A percentile compares a stretch with the other conserved stretches of the same genome.
Conservation (phyloP, 2,888 invertebrate species). For the Melanotus villosus region DNA sequence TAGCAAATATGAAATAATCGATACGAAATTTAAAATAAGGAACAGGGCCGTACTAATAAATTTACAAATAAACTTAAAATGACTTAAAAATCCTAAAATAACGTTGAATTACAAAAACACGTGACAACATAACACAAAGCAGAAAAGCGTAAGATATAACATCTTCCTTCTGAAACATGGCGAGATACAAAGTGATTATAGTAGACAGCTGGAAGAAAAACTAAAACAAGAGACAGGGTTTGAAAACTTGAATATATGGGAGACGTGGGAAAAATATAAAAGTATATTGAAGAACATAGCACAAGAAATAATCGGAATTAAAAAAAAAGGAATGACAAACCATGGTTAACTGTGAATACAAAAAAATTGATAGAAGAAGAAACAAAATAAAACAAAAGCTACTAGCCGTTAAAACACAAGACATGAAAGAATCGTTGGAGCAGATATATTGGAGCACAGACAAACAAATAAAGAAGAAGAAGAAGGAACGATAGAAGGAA, state of each 20-base stretch:
- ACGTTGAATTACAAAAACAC: no score
- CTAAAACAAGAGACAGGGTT: no score
- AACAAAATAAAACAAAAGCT: background rate
- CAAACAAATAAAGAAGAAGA: background rate
- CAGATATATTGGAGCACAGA: background rate
- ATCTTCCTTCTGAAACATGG: no score
- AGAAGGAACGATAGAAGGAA: background rate
- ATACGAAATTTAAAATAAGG: no score
- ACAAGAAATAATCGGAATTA: background rate
- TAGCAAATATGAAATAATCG: no score
- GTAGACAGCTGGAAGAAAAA: no score
- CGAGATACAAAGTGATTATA: no score
- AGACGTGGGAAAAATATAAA: background rate
- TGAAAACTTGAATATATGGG: background rate
- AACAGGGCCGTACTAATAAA: no score
- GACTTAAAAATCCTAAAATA: no score
- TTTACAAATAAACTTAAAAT: no score
- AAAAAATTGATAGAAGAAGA: background rate
- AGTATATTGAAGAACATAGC: background rate
- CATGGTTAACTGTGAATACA: background rate
- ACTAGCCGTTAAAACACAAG: background rate
- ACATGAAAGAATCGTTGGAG: background rate
- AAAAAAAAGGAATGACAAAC: conserved; percentile 1
- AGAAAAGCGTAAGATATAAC: no score
- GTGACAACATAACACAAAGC: no score